Percentiles rank a stretch among this genome's conserved stretches.
Conservation (phyloP, 2,113 vertebrate genomes). For the Brienomyrus longianalis region DNA sequence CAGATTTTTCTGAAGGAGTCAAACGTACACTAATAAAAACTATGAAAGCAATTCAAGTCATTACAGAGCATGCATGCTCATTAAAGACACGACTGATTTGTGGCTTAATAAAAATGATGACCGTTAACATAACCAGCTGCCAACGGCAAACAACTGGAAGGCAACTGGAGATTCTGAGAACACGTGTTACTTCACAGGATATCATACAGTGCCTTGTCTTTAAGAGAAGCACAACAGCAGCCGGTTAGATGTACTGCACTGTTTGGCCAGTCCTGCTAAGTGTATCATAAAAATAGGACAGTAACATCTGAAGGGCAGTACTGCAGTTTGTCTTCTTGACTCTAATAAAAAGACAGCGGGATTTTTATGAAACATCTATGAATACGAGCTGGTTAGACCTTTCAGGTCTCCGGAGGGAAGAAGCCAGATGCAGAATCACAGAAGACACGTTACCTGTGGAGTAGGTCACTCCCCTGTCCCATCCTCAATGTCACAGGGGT, state of each 20-base stretch:
- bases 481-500: slow-evolving; percentile 39
- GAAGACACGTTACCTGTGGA: slow-evolving; percentile 45
- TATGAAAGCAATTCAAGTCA: not conserved
- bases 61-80: not conserved
- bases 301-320: not conserved
- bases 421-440: not conserved
- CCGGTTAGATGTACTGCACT: not conserved
- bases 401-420: not conserved
- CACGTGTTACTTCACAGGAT: not conserved
- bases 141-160: not conserved
- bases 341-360: not conserved
- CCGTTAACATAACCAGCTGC: not conserved
- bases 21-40: not conserved
- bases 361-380: not conserved
- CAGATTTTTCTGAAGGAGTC: not conserved
- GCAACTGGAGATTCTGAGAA: not conserved
- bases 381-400: not conserved
- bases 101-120: not conserved
- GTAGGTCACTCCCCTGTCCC: slow-evolving; percentile 27
- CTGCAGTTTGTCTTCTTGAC: not conserved
- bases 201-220: not conserved
- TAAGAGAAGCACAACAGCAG: not conserved
- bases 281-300: not conserved
- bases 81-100: not conserved
- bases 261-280: not conserved